Evolutionary conservation across 2,797 vertebrate species (phyloP), one percentile per base, ranked within the genome.

Genomic region (Sphaeramia orbicularis): DNA sequence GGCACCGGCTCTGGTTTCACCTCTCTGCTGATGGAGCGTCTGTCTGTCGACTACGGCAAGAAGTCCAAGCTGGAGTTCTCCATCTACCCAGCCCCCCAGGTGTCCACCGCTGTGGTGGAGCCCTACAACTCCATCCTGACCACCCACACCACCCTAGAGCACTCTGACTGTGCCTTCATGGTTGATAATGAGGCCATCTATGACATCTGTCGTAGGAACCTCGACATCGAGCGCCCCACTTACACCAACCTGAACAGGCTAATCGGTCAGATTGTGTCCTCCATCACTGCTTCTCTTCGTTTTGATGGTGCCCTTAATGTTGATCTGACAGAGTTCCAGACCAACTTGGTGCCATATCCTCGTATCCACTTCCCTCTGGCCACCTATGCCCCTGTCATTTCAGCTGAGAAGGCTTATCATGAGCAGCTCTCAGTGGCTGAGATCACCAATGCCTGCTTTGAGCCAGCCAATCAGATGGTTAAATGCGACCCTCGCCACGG

Each of bases 11-110:
- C 95, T 0, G 95, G 95, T 9, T 96, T 96, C 90, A 95, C 95
- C 52, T 95, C 95, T 1, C 80, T 96, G 27, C 69, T 95, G 41
- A 95, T 96, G 94, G 95, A 96, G 47, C 89, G 94, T 7, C 94
- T 96, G 65, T 96, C 95, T 0, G 95, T 95, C n/a, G 95, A 96
- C 58, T 95, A 95, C 94, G n/a, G n/a, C n/a, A n/a, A n/a, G n/a
- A n/a, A n/a, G n/a, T n/a, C n/a, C n/a, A n/a, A n/a, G n/a, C n/a
- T n/a, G n/a, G n/a, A n/a, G n/a, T n/a, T n/a, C n/a, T n/a, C n/a
- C n/a, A n/a, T n/a, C n/a, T n/a, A n/a, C n/a, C n/a, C n/a, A n/a
- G n/a, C n/a, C n/a, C n/a, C n/a, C n/a, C n/a, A n/a, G n/a, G n/a
- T n/a, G n/a, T n/a, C n/a, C n/a, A n/a, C n/a, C n/a, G n/a, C n/a